Base-by-base conservation (phyloP, 2,888 invertebrate genomes). In the Caradrina kadenii region DNA sequence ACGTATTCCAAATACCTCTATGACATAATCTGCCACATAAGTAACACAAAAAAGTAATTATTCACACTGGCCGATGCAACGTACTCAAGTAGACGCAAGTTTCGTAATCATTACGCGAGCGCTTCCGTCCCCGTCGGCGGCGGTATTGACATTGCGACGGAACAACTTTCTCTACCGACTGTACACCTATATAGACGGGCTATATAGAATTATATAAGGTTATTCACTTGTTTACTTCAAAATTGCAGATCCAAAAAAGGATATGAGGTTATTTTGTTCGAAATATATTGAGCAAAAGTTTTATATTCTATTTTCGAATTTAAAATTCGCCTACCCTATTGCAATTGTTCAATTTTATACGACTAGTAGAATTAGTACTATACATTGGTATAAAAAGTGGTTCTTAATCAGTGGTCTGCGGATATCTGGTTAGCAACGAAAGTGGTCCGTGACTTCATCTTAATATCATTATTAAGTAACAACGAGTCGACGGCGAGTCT, bases 91-190 rank as follows among this genome's bases (percentile, higher is more conserved):
- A 67, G 62, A 50, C 55, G 39, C 66, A 80, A 65, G 82, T 87
- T 86, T 81, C 85, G 87, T 88, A 88, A 88, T 75, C 45, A 84
- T 88, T 88, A 87, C 82, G 88, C 81, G 82, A 82, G 61, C 66
- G 75, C 74, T 88, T 87, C 87, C 88, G 84, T 81, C 80, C 82
- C 73, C 63, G 76, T 31, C 67, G 49, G 39, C 73, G 56, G 69
- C 56, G 79, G 59, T 87, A 87, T 88, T 88, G 88, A 88, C 88
- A 88, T 88, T 88, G 86, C 80, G 58, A 69, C 80, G 70, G 63
- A 78, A 79, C 85, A 81, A 87, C 87, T 87, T 87, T 87, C 87
- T 86, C 87, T 75, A 62, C 65, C 50, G 66, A 50, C 76, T 76
- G 71, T 62, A 71, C 54, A 21, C 59, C 22, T 26, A 67, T 79